Evolutionary conservation across 2,888 invertebrate species (phyloP), one percentile per base, ranked within the genome.

Genomic region (Pammene aurita): DNA sequence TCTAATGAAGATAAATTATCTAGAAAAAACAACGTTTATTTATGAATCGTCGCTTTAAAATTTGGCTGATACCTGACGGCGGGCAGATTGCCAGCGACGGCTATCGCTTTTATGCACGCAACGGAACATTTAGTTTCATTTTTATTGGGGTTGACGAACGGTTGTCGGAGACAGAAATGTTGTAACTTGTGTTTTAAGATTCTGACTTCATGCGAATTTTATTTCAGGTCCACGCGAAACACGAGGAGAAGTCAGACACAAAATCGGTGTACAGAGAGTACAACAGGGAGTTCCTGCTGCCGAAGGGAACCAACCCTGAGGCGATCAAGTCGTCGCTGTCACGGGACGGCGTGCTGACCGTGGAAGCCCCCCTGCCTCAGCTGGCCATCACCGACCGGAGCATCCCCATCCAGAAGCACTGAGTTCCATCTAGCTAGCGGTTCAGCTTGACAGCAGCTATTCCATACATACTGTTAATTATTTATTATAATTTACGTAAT

Each of bases 261-360:
- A 98, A 98, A 93, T 97, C 98, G 54, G 98, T 98, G 72, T 99
- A 98, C 94, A 95, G 98, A 92, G 99, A 99, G 91, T 99, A 99
- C 95, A 98, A 98, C 92, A 95, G 98, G 76, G 98, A 98, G 93
- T 99, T 99, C 94, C 94, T 98, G 86, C 93, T 99, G 86, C 99
- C 99, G 7, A 97, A 98, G 89, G 98, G 98, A 79, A 98, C 98
- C 71, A 98, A 98, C 90, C 98, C 98, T 0, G 99, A 99, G 93
- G 95, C 95, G 75, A 98, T 99, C 92, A 97, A 97, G 88, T 98
- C 98, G 41, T 98, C 98, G 56, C 93, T 99, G 84, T 98, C 98
- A 85, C 97, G 98, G 88, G 98, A 98, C 85, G 99, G 99, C 54
- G 97, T 99, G 41, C 94, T 99, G 72, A 98, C 98, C 44, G 98